Base-by-base conservation (phyloP, 2,797 vertebrate species). In the Enteromius anoplus region DNA sequence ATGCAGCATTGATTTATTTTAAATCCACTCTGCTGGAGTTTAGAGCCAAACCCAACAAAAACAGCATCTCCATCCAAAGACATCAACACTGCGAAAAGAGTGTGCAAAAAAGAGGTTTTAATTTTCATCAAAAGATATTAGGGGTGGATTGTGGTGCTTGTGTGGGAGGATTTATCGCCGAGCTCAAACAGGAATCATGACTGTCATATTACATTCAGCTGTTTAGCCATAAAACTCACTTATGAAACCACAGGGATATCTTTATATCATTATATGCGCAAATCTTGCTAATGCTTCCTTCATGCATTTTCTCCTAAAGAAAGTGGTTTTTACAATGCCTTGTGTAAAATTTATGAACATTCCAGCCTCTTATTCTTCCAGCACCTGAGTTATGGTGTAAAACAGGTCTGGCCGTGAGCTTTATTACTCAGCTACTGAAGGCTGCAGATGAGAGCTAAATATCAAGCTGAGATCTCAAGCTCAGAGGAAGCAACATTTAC, bases 401-500 rank as follows among this genome's bases (percentile, higher is more conserved):
- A 88, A 85, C 71, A 68, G 66, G 64, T 84, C 64, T 84, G 81
- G 58, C 34, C 8, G 64, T 72, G 80, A 83, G 80, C 73, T 85
- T 85, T 85, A 83, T 85, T 86, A 88, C 83, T 86, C 75, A 79
- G 72, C 73, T 62, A 47, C 73, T 76, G 66, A 47, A 62, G 42
- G 29, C 80, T 73, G 80, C 21, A 81, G 83, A 86, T 84, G 75
- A 85, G 87, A 76, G 85, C 75, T 84, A 80, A 88, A 86, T 88
- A 85, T 85, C 84, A 88, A 88, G 83, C 81, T 60, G 53, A 75
- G 71, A 80, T 84, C 80, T 79, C 73, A 55, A 79, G 70, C 23
- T 60, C 71, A 83, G 71, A 80, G 84, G 84, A 86, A 58, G 83
- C 81, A 78, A 70, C 72, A 73, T 88, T 88, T 86, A 82, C 78